Evolutionary conservation across 2,113 vertebrate genomes (phyloP), one percentile per base, ranked within the genome.

Genomic region (Sceloporus tristichus): DNA sequence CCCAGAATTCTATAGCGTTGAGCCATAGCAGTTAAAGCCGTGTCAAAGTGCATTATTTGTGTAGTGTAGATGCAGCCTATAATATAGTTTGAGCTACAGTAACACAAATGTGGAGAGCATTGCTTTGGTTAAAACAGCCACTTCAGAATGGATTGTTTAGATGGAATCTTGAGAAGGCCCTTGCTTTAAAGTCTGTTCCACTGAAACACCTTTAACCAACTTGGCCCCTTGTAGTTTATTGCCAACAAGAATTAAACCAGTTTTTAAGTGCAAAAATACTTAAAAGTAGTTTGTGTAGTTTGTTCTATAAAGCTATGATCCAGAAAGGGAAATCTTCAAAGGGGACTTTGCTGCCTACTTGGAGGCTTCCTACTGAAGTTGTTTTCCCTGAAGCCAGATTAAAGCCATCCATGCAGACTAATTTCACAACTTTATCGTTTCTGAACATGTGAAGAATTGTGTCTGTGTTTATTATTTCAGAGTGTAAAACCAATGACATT

Each of bases 301-400:
- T 86, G 40, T 29, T 53, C 3, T 68, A 9, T 29, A 78, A 78
- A 29, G 42, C 29, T n/a, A 14, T 34, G 53, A 21, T 86, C 40
- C 19, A 53, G 53, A 68, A 79, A 23, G 54, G 56, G n/a, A 38
- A 27, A 6, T 54, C 16, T 87, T 79, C 42, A 40, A 4, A 23
- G 77, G 77, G n/a, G 48, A 73, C 29, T 48, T 34, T 27, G 38
- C 40, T 71, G 4, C 13, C 56, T 71, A 16, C 56, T 18, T 54
- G 10, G 66, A 40, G 29, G 13, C 21, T 59, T 71, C 29, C 48
- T 81, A 53, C 14, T 65, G 65, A 65, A 65, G 76, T 48, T 86
- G 87, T 90, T 94, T 92, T 91, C 85, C 84, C 88, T 53, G 73
- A 88, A 92, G 88, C 84, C 86, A 92, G 83, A 14, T 42, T 79